These are phyloP conservation scores for Clarias platycephalus DNA, from an alignment of 2,797 vertebrate genomes.

Conservation along the genomic window DNA sequence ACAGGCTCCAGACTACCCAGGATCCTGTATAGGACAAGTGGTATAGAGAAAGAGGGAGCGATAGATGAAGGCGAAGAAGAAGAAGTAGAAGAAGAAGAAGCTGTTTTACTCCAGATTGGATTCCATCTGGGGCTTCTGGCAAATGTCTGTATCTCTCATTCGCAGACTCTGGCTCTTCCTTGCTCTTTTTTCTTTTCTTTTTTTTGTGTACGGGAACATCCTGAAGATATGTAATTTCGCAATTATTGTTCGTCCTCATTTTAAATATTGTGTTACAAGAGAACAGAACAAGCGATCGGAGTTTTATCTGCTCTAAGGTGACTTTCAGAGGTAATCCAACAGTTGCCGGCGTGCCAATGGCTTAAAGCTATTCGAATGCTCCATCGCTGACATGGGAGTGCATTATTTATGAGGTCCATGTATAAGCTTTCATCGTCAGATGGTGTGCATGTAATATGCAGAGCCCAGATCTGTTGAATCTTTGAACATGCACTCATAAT, in stretches of 20 bases:
- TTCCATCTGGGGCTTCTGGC: conserved; percentile 53
- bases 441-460: conserved; percentile 34
- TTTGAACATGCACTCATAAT: conserved; percentile 46
- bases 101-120: conserved; percentile 49
- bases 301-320: conserved; percentile 60
- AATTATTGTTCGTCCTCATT: conserved; percentile 48
- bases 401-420: conserved; percentile 68
- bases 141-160: background rate
- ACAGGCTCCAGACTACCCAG: too few species aligned
- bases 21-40: too few species aligned
- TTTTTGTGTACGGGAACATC: conserved; percentile 12
- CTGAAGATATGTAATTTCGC: conserved; percentile 44
- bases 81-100: conserved; percentile 17
- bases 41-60: too few species aligned
- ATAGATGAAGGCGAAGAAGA: too few species aligned
- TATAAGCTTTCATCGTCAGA: conserved; percentile 65
- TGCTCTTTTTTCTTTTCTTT: background rate
- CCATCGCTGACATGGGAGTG: conserved; percentile 68
- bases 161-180: background rate
- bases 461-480: conserved; percentile 32
- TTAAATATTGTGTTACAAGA: conserved; percentile 30
- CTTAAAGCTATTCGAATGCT: conserved; percentile 59
- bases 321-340: conserved; percentile 60
- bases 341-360: conserved; percentile 53
- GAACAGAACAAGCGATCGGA: conserved; percentile 42